A percentile compares a stretch with the other conserved stretches of the same genome.
Evolutionary conservation across 1,140 invertebrate genomes (phyloP).

Genomic region (Ostrea denselamellosa): DNA sequence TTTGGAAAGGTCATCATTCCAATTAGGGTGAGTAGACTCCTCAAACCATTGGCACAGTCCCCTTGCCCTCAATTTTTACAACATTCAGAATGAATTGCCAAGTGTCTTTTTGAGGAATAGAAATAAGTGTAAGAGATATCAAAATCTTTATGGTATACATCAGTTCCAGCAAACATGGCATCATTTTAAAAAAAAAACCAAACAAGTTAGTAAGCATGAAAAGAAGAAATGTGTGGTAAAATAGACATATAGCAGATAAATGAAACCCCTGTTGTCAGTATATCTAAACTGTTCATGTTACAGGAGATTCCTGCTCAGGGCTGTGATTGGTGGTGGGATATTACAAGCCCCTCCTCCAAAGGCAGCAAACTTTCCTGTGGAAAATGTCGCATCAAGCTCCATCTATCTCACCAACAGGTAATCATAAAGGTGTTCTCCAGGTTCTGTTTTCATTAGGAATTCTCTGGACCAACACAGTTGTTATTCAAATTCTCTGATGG

Average conservation of each 20-base stretch:
- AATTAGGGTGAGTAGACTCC: slow-evolving; percentile 55
- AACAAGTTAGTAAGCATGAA: background rate
- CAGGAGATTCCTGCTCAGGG: slow-evolving; percentile 66
- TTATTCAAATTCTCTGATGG: too few relatives aligned
- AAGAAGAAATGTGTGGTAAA: background rate
- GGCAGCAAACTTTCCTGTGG: slow-evolving; percentile 58
- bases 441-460: too few relatives aligned
- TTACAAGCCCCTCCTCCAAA: slow-evolving; percentile 53
- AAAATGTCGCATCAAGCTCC: slow-evolving; percentile 65
- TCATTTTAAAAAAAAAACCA: background rate
- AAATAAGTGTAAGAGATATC: too few relatives aligned
- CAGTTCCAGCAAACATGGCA: too few relatives aligned
- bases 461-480: too few relatives aligned
- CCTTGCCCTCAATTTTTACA: too few relatives aligned
- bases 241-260: background rate
- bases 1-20: slow-evolving; percentile 62
- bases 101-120: too few relatives aligned
- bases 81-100: too few relatives aligned
- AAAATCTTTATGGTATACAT: too few relatives aligned
- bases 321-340: slow-evolving; percentile 66
- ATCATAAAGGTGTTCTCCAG: background rate
- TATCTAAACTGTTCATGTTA: background rate
- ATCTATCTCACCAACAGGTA: slow-evolving; percentile 67
- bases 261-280: background rate
- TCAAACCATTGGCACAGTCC: background rate